These are phyloP conservation scores for Prunella strophiata DNA, from an alignment of 2,797 vertebrate species.

Conservation along the genomic window DNA sequence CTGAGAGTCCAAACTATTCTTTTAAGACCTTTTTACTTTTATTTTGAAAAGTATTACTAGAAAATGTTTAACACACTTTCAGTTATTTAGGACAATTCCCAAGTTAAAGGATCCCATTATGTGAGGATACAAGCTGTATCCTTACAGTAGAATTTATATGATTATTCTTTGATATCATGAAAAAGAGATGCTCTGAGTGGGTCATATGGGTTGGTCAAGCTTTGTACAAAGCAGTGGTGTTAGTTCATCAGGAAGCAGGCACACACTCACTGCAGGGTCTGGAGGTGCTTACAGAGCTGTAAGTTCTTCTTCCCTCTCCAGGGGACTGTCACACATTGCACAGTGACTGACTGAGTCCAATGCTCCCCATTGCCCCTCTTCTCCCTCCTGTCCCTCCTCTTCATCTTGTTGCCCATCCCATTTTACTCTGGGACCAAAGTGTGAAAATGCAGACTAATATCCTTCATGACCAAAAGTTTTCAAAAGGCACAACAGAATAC, in stretches of 20 bases:
- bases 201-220: fast-evolving
- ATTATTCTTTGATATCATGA: background rate
- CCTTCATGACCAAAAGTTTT: background rate
- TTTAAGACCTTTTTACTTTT: background rate
- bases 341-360: background rate
- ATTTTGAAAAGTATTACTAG: background rate
- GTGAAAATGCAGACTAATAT: background rate
- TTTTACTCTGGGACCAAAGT: background rate
- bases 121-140: background rate
- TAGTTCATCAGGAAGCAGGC: background rate
- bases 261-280: background rate
- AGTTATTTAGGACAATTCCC: background rate
- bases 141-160: background rate
- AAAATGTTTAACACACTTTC: background rate
- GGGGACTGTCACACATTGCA: background rate
- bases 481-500: background rate
- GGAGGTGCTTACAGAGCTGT: background rate
- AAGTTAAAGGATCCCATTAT: background rate
- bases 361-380: background rate
- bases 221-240: background rate
- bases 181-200: background rate
- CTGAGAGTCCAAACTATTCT: background rate
- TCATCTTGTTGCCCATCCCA: background rate
- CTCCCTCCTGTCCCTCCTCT: background rate
- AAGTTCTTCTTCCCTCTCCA: background rate